Conservation (phyloP, 2,113 vertebrate genomes). For the Carlito syrichta region DNA sequence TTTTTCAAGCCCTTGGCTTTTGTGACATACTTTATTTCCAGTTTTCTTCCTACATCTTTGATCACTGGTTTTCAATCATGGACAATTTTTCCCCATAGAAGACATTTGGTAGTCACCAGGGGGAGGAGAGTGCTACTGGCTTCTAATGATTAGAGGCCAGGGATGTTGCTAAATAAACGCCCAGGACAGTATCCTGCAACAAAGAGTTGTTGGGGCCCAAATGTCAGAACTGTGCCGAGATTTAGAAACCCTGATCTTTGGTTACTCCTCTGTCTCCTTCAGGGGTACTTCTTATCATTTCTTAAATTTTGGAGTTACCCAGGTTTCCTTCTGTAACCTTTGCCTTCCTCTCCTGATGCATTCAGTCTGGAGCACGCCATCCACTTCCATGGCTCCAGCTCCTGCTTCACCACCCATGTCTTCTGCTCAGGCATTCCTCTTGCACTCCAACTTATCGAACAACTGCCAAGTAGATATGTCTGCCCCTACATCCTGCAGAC, state of each 20-base stretch:
- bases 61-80: neutral
- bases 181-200: neutral
- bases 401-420: neutral
- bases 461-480: neutral
- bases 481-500: neutral
- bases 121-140: neutral
- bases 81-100: neutral
- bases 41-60: neutral
- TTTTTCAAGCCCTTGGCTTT: neutral
- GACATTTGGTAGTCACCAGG: neutral
- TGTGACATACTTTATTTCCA: neutral
- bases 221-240: neutral
- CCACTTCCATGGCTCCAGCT: neutral
- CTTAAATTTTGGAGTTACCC: neutral
- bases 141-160: neutral
- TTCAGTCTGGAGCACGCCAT: neutral
- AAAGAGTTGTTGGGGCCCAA: neutral
- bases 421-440: neutral
- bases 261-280: neutral
- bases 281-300: neutral
- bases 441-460: neutral
- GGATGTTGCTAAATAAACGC: neutral
- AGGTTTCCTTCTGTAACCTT: neutral
- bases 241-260: neutral
- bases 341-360: neutral